Evolutionary conservation across 2,888 invertebrate genomes (phyloP).

Genomic region (Cephus spinipes): DNA sequence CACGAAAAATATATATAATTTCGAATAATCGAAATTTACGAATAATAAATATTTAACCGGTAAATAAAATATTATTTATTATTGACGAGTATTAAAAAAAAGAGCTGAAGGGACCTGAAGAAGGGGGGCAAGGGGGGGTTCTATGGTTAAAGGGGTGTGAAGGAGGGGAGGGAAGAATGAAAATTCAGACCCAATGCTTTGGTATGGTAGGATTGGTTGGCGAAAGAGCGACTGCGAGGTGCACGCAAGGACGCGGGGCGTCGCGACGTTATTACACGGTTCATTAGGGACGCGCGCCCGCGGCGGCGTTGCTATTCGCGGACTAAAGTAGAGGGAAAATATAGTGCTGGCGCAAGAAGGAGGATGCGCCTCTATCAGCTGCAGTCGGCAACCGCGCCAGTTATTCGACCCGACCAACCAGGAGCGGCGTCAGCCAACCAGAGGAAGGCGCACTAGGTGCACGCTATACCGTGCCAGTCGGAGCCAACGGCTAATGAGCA

Average conservation of each 20-base stretch:
- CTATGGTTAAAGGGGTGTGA: slow-evolving; percentile 15
- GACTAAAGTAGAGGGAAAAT: slow-evolving; percentile 4
- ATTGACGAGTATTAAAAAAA: background rate
- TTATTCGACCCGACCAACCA: slow-evolving; percentile 49
- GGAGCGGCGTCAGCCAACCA: slow-evolving; percentile 40
- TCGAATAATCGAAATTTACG: background rate
- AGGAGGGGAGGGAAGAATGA: slow-evolving; percentile 12
- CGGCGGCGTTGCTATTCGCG: slow-evolving; percentile 23
- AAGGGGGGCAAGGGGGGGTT: slow-evolving; percentile 19
- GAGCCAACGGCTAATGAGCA: slow-evolving; percentile 43
- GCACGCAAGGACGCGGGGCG: slow-evolving; percentile 25
- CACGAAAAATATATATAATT: too few relatives aligned
- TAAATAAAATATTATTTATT: background rate
- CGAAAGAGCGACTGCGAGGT: background rate
- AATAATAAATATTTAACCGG: background rate
- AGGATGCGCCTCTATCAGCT: slow-evolving; percentile 46
- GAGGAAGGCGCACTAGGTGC: slow-evolving; percentile 9
- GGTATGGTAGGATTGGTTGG: background rate
- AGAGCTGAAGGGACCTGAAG: background rate
- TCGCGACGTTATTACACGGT: slow-evolving; percentile 62
- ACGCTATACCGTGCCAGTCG: slow-evolving; percentile 21
- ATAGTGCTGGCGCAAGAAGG: slow-evolving; percentile 35
- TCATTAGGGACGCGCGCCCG: slow-evolving; percentile 49
- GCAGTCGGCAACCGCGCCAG: slow-evolving; percentile 43
- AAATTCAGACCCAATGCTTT: background rate